Evolutionary conservation across 2,113 vertebrate species (phyloP).

Genomic region (Natator depressus): DNA sequence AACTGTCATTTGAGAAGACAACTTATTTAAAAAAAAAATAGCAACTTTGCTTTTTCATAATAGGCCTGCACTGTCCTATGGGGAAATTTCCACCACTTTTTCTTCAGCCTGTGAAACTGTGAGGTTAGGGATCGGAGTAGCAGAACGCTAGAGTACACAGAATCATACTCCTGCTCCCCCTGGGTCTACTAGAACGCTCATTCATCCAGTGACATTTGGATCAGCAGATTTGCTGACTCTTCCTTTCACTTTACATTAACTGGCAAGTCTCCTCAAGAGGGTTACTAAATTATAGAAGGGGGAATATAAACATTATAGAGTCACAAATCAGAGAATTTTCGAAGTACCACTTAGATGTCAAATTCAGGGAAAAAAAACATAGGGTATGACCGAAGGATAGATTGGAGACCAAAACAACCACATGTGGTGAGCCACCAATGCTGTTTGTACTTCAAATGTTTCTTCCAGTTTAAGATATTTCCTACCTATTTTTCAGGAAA

Average conservation of each 20-base stretch:
- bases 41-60: not conserved
- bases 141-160: not conserved
- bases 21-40: not conserved
- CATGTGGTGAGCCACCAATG: not conserved
- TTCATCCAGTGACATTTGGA: not conserved
- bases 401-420: not conserved
- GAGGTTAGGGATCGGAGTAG: not conserved
- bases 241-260: not conserved
- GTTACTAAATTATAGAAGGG: not conserved
- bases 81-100: not conserved
- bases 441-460: not conserved
- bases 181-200: not conserved
- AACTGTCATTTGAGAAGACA: not conserved
- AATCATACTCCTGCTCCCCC: not conserved
- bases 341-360: not conserved
- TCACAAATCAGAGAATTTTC: not conserved
- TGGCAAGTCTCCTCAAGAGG: not conserved
- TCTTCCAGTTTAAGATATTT: not conserved
- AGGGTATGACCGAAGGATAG: not conserved
- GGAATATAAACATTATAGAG: not conserved
- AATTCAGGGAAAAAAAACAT: too few species aligned
- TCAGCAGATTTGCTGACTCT: not conserved
- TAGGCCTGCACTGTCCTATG: not conserved
- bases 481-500: not conserved
- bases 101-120: not conserved